Evolutionary conservation across 2,797 vertebrate species (phyloP).

Genomic region (Lutjanus argentimaculatus): DNA sequence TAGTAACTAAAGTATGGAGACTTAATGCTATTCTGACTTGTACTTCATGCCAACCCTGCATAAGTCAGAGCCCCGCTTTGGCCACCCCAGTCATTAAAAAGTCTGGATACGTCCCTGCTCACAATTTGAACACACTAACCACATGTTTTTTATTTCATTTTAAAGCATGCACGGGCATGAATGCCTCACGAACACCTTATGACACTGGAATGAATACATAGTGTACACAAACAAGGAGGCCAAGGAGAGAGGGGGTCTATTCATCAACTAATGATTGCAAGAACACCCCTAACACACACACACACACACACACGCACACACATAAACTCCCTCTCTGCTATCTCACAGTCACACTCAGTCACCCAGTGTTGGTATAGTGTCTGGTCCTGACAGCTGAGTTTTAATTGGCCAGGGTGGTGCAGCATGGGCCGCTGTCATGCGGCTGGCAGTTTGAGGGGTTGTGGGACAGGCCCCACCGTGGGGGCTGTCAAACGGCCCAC

Average conservation of each 20-base stretch:
- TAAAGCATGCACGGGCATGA: slow-evolving; percentile 50
- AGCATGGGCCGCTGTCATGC: slow-evolving; percentile 89
- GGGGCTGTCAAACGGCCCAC: slow-evolving; percentile 88
- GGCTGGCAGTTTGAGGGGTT: slow-evolving; percentile 88
- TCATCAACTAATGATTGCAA: slow-evolving; percentile 73
- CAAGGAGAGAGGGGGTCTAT: slow-evolving; percentile 45
- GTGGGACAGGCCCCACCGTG: slow-evolving; percentile 87
- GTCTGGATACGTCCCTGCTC: too few species aligned
- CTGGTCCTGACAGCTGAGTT: slow-evolving; percentile 92
- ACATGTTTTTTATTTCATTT: slow-evolving; percentile 43
- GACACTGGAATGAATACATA: slow-evolving; percentile 59
- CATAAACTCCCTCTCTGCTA: slow-evolving; percentile 51
- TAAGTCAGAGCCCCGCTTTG: too few species aligned
- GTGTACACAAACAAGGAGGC: slow-evolving; percentile 59
- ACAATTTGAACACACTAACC: slow-evolving; percentile 28
- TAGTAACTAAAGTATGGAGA: too few species aligned
- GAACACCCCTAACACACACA: slow-evolving; percentile 71
- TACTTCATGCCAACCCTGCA: too few species aligned
- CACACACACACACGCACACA: slow-evolving; percentile 28
- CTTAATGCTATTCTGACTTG: too few species aligned
- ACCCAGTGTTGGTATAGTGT: slow-evolving; percentile 92
- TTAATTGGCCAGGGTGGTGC: slow-evolving; percentile 92
- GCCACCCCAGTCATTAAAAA: too few species aligned
- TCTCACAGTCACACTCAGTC: slow-evolving; percentile 79
- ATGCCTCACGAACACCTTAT: slow-evolving; percentile 31